Evolutionary conservation across 2,113 vertebrate genomes (phyloP).

Genomic region (Oncorhynchus keta): DNA sequence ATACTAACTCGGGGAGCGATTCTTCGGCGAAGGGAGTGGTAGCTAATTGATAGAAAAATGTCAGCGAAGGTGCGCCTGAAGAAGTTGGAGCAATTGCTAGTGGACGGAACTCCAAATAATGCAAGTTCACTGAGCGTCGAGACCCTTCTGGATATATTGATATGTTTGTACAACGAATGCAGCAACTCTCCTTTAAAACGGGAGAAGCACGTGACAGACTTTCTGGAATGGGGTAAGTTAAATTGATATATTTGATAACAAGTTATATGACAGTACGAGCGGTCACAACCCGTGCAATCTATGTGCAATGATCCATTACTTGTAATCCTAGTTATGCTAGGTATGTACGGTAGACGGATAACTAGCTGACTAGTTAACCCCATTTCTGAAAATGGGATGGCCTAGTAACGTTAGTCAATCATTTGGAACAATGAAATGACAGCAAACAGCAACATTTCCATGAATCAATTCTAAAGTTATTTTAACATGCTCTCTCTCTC

Average conservation of each 20-base stretch:
- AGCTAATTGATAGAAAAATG: slow-evolving; percentile 66
- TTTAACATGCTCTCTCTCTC: not conserved
- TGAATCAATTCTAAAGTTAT: not conserved
- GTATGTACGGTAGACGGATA: not conserved
- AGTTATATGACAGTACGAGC: not conserved
- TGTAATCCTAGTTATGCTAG: not conserved
- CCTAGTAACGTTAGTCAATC: not conserved
- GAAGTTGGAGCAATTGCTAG: slow-evolving; percentile 91
- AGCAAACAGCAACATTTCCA: not conserved
- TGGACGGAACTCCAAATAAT: slow-evolving; percentile 79
- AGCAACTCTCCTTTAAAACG: slow-evolving; percentile 83
- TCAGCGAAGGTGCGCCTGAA: slow-evolving; percentile 92
- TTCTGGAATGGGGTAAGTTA: slow-evolving; percentile 95
- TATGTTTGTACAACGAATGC: slow-evolving; percentile 87
- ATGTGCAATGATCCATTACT: not conserved
- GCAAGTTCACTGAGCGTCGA: slow-evolving; percentile 86
- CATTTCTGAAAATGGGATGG: not conserved
- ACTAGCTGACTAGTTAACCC: too few species aligned
- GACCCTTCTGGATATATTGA: slow-evolving; percentile 89
- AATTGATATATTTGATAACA: slow-evolving; percentile 51
- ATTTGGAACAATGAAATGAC: not conserved
- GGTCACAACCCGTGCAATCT: not conserved
- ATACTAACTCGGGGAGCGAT: slow-evolving; percentile 8
- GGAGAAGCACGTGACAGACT: slow-evolving; percentile 91
- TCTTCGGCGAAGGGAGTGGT: slow-evolving; percentile 32